These are phyloP conservation scores for Cydia amplana DNA, from an alignment of 1,140 invertebrate genomes.

Conservation along the genomic window DNA sequence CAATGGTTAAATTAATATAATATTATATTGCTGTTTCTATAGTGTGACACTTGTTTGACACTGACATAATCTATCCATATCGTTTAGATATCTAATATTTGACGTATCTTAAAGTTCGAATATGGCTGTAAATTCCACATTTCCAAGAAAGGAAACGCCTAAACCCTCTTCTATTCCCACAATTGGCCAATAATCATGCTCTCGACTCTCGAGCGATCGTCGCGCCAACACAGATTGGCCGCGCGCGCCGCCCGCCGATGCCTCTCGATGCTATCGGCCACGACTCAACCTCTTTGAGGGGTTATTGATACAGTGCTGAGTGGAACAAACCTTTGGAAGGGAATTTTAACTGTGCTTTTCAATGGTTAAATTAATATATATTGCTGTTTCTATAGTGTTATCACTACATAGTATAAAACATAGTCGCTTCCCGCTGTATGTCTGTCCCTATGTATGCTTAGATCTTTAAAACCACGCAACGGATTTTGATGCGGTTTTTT, in stretches of 20 bases:
- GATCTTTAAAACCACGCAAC: too few relatives aligned
- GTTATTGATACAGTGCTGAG: slow-evolving; percentile 58
- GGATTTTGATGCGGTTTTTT: too few relatives aligned
- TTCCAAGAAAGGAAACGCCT: background rate
- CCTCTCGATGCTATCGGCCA: slow-evolving; percentile 52
- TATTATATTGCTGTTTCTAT: too few relatives aligned
- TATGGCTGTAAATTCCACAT: too few relatives aligned
- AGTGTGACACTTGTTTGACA: too few relatives aligned
- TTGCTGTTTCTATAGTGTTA: background rate
- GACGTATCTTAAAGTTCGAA: too few relatives aligned
- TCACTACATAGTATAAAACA: too few relatives aligned
- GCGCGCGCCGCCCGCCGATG: slow-evolving; percentile 46
- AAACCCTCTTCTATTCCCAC: slow-evolving; percentile 8
- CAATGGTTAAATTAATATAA: too few relatives aligned
- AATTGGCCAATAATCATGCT: slow-evolving; percentile 44
- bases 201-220: slow-evolving; percentile 49
- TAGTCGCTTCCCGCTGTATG: too few relatives aligned
- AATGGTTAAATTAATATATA: background rate
- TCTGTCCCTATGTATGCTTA: too few relatives aligned
- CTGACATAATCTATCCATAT: too few relatives aligned
- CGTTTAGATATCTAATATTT: too few relatives aligned
- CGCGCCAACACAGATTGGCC: slow-evolving; percentile 55
- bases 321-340: slow-evolving; percentile 47
- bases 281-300: slow-evolving; percentile 44
- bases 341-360: background rate